phyloP scores from a whole-genome alignment of 2,888 invertebrate species.

The Rhorus exstirpatorius region DNA sequence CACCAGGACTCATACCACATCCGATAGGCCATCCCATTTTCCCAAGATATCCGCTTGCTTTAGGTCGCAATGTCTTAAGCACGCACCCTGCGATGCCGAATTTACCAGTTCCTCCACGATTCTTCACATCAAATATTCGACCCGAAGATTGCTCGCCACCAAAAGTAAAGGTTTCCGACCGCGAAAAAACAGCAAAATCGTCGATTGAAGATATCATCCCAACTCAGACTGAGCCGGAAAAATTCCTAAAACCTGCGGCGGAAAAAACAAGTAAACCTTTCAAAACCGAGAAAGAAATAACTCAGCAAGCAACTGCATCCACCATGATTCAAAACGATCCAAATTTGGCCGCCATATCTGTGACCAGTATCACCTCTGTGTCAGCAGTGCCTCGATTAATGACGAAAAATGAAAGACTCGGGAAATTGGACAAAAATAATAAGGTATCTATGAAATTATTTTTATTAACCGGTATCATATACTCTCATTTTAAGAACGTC shows the following conservation, averaged over 20 bases:
- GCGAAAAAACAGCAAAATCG: slow-evolving; percentile 87
- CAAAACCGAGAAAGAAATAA: slow-evolving; percentile 77
- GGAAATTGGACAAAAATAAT: slow-evolving; percentile 67
- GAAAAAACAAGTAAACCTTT: slow-evolving; percentile 76
- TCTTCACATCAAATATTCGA: slow-evolving; percentile 87
- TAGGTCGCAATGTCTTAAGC: slow-evolving; percentile 87
- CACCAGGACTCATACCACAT: slow-evolving; percentile 89
- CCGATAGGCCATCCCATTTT: slow-evolving; percentile 88
- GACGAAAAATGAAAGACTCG: slow-evolving; percentile 63
- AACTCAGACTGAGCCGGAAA: slow-evolving; percentile 83
- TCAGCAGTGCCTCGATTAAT: slow-evolving; percentile 51
- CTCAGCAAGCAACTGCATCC: slow-evolving; percentile 67
- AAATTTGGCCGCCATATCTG: slow-evolving; percentile 66
- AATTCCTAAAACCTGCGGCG: slow-evolving; percentile 64
- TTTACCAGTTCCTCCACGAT: slow-evolving; percentile 88
- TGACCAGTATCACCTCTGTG: slow-evolving; percentile 71
- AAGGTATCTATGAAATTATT: slow-evolving; percentile 45
- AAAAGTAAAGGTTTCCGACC: slow-evolving; percentile 87
- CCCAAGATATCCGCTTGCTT: slow-evolving; percentile 85
- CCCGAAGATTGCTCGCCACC: slow-evolving; percentile 85
- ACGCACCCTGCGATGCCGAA: slow-evolving; percentile 88
- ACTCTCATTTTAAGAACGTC: too few relatives aligned
- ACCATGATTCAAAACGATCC: slow-evolving; percentile 69
- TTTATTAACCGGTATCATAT: background rate
- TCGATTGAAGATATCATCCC: slow-evolving; percentile 78